phyloP scores from a whole-genome alignment of 64 coral and sea anemone genomes.

The Trachythela sp. region DNA sequence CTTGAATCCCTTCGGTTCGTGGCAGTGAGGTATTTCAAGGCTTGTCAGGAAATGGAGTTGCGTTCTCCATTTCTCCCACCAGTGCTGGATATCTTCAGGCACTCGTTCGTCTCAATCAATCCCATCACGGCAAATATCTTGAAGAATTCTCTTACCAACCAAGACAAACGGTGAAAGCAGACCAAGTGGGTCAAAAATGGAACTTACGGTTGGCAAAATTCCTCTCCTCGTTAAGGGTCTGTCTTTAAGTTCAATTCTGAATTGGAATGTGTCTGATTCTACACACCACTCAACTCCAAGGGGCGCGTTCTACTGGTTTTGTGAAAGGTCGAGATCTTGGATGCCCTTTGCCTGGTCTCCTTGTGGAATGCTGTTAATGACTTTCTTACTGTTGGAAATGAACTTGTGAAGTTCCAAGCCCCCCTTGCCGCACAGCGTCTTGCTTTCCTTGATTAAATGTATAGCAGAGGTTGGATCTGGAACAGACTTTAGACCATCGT shows the following conservation, averaged over 20 bases:
- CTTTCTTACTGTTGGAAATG: background rate
- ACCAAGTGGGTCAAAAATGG: slow-evolving; percentile 16
- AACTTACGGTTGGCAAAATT: slow-evolving; percentile 16
- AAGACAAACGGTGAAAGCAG: slow-evolving; percentile 22
- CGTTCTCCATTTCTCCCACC: slow-evolving; percentile 35
- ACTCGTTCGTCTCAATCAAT: slow-evolving; percentile 22
- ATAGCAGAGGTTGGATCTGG: background rate
- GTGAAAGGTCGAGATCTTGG: background rate
- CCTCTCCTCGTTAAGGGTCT: background rate
- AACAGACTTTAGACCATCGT: background rate
- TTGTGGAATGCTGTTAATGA: background rate
- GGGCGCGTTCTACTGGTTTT: background rate
- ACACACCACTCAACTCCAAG: slow-evolving; percentile 32
- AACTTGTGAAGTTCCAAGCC: background rate
- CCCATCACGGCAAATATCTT: background rate
- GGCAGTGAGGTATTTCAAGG: slow-evolving; percentile 11
- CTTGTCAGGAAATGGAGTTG: slow-evolving; percentile 17
- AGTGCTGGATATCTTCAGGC: slow-evolving; percentile 21
- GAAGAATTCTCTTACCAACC: slow-evolving; percentile 5
- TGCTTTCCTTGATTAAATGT: background rate
- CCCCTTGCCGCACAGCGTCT: background rate
- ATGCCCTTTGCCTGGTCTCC: slow-evolving; percentile 12
- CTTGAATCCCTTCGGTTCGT: slow-evolving; percentile 38
- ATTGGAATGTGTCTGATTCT: background rate
- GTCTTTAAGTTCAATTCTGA: background rate